Evolutionary conservation across 2,797 vertebrate genomes (phyloP).

Genomic region (Nothura maculosa): DNA sequence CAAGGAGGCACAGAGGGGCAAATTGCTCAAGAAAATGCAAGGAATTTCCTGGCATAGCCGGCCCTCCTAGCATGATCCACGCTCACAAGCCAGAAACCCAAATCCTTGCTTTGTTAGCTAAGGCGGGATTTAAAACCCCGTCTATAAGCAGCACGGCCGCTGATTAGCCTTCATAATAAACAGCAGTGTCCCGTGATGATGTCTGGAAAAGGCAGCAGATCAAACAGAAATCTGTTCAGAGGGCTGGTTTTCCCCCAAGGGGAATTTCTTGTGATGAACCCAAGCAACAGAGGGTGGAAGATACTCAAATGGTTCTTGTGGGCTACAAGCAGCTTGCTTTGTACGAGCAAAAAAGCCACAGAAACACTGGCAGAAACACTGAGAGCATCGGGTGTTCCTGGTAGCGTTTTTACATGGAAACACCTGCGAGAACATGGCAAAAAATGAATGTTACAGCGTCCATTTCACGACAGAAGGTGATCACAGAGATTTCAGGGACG

Average conservation of each 20-base stretch:
- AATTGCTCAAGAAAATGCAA: constrained; percentile 46
- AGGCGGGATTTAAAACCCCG: not conserved
- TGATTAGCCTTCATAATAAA: not conserved
- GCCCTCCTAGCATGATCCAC: not conserved
- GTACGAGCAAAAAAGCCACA: not conserved
- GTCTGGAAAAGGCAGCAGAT: not conserved
- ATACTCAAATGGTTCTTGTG: not conserved
- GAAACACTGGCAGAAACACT: not conserved
- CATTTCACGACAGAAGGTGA: not conserved
- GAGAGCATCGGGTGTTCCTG: not conserved
- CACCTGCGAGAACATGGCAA: not conserved
- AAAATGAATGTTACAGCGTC: not conserved
- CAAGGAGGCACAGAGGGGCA: constrained; percentile 24
- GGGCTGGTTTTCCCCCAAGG: not conserved
- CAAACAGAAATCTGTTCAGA: not conserved
- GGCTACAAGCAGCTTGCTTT: not conserved
- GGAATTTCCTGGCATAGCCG: constrained; percentile 54
- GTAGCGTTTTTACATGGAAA: rapidly evolving
- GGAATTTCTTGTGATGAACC: not conserved
- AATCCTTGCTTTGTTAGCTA: not conserved
- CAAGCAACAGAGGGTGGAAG: not conserved
- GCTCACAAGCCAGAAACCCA: not conserved
- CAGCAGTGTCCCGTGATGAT: not conserved
- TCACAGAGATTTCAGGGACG: not conserved
- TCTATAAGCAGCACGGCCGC: not conserved